Evolutionary conservation across 2,113 vertebrate genomes (phyloP).

Genomic region (Steatornis caripensis): DNA sequence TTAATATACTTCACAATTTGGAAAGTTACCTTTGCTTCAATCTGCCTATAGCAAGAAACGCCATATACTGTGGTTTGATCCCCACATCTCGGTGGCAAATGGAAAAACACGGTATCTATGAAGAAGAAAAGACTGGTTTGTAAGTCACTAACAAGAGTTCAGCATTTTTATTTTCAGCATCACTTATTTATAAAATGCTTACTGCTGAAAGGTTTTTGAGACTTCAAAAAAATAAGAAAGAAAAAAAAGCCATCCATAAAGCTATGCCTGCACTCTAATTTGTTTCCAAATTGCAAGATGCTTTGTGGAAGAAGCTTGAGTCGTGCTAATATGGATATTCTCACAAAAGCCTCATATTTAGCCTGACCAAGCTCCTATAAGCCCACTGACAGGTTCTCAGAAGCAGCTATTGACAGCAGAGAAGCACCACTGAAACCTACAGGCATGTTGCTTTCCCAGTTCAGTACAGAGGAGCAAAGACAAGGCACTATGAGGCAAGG

Average conservation of each 20-base stretch:
- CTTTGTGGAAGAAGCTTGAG: not conserved
- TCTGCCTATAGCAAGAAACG: constrained; percentile 96
- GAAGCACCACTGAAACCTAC: not conserved
- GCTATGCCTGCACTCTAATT: not conserved
- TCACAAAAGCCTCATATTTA: not conserved
- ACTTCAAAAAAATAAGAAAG: not conserved
- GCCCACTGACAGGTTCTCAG: not conserved
- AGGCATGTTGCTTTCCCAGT: not conserved
- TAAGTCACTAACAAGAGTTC: not conserved
- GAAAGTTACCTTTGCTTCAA: constrained; percentile 91
- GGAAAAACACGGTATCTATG: constrained; percentile 93
- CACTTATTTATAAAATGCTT: not conserved
- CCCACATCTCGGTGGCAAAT: constrained; percentile 86
- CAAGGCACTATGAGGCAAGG: not conserved
- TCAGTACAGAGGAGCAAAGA: not conserved
- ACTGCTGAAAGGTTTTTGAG: not conserved
- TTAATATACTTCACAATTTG: not conserved
- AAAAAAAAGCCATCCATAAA: not conserved
- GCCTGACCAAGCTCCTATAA: not conserved
- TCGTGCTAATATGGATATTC: not conserved
- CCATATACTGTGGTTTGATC: constrained; percentile 89
- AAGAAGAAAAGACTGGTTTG: not conserved
- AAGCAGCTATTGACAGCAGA: not conserved
- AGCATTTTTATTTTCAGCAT: not conserved
- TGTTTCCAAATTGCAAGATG: not conserved